Evolutionary conservation across 92 coral and sea anemone species (phyloP).

Genomic region (Desmophyllum pertusum): DNA sequence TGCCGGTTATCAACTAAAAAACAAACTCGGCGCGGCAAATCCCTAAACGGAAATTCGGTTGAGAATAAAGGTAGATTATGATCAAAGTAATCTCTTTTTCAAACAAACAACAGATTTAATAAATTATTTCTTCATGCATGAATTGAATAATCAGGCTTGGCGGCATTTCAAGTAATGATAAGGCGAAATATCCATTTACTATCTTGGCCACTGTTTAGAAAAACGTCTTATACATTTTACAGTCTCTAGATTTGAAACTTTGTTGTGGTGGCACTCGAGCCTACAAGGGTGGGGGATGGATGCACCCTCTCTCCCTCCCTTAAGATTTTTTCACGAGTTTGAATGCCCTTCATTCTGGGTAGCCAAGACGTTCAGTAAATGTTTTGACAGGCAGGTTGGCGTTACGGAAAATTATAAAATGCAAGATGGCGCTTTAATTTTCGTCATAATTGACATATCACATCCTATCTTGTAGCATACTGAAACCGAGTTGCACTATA

Average conservation of each 20-base stretch:
- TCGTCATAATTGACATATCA: no score
- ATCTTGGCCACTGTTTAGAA: background rate
- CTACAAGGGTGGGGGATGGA: background rate
- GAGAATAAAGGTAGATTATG: background rate
- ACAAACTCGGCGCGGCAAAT: background rate
- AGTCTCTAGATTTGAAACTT: background rate
- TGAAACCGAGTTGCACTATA: no score
- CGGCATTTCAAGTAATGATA: background rate
- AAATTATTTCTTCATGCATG: background rate
- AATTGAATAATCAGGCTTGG: background rate
- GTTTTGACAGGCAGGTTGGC: no score
- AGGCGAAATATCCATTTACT: background rate
- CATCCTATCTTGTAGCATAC: no score
- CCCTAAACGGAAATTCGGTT: background rate
- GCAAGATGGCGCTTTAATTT: no score
- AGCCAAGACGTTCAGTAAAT: no score
- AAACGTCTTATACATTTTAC: background rate
- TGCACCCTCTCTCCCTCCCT: background rate
- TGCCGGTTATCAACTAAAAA: background rate
- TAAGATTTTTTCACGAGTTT: background rate
- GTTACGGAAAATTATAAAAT: no score
- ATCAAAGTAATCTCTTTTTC: background rate
- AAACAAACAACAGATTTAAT: background rate
- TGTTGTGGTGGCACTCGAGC: background rate
- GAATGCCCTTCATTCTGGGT: no score